Conservation (phyloP, 2,888 invertebrate species). For the Apamea crenata region DNA sequence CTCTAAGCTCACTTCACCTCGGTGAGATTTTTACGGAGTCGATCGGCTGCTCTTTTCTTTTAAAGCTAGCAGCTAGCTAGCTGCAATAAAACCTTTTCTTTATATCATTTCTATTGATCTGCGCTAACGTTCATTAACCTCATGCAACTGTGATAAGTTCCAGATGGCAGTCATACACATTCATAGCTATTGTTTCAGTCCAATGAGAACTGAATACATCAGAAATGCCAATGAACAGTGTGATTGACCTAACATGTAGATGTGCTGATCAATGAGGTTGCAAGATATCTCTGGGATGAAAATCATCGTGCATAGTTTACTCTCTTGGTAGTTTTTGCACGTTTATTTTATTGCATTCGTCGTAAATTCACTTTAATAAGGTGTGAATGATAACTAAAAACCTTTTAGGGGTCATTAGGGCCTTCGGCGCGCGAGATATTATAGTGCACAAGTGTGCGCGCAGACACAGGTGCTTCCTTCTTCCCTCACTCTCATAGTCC, state of each 20-base stretch:
- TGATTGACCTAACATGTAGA: slow-evolving; percentile 23
- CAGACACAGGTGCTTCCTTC: no score
- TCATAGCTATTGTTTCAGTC: slow-evolving; percentile 26
- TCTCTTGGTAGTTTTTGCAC: not conserved
- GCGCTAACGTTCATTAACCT: not conserved
- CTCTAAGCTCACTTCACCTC: no score
- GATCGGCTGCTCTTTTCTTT: no score
- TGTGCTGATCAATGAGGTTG: not conserved
- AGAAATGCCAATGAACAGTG: slow-evolving; percentile 21
- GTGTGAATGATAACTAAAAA: not conserved
- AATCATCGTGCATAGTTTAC: not conserved
- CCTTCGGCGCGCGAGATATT: no score
- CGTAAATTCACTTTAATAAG: not conserved
- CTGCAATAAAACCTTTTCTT: not conserved
- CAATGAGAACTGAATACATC: slow-evolving; percentile 31
- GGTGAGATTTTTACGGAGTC: no score
- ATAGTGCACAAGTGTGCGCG: no score
- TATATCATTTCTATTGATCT: not conserved
- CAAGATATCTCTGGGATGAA: slow-evolving; percentile 6
- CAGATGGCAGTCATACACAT: slow-evolving; percentile 35
- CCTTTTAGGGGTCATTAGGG: not conserved
- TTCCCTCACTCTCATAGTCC: no score
- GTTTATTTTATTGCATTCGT: not conserved
- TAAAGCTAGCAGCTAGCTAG: not conserved
- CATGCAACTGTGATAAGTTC: not conserved